Evolutionary conservation across 2,113 vertebrate genomes (phyloP).

Genomic region (Empidonax traillii): DNA sequence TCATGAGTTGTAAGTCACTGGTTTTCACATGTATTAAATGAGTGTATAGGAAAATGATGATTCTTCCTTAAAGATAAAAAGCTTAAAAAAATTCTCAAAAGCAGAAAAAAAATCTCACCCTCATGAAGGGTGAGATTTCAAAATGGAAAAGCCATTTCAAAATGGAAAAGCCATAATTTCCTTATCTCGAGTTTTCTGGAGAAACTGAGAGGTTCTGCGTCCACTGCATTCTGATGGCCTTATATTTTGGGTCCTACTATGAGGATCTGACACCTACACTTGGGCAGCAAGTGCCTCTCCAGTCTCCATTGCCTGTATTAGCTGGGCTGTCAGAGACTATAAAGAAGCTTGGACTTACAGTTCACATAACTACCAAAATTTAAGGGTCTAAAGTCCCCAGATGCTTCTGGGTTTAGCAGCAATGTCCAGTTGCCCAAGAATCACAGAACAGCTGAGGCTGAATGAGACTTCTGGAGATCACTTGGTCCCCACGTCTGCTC

Average conservation of each 20-base stretch:
- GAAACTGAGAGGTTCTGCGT: background rate
- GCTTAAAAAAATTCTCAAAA: background rate
- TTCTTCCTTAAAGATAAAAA: background rate
- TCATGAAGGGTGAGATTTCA: background rate
- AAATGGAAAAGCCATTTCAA: background rate
- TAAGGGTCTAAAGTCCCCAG: background rate
- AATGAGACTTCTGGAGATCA: fast-evolving
- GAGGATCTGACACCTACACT: fast-evolving
- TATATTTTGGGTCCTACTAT: background rate
- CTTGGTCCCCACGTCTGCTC: fast-evolving
- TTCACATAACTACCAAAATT: background rate
- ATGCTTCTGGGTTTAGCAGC: background rate
- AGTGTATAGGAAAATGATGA: background rate
- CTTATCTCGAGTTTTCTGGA: background rate
- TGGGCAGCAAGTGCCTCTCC: background rate
- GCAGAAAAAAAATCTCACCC: no score
- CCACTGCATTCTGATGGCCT: background rate
- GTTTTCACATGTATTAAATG: background rate
- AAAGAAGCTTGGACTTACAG: background rate
- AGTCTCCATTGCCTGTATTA: fast-evolving
- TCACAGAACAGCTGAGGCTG: background rate
- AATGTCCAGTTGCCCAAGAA: background rate
- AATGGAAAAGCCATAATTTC: background rate
- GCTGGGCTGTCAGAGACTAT: background rate
- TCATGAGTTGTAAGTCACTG: background rate